These are phyloP conservation scores for Theristicus caerulescens DNA, from an alignment of 2,113 vertebrate species.

Conservation along the genomic window DNA sequence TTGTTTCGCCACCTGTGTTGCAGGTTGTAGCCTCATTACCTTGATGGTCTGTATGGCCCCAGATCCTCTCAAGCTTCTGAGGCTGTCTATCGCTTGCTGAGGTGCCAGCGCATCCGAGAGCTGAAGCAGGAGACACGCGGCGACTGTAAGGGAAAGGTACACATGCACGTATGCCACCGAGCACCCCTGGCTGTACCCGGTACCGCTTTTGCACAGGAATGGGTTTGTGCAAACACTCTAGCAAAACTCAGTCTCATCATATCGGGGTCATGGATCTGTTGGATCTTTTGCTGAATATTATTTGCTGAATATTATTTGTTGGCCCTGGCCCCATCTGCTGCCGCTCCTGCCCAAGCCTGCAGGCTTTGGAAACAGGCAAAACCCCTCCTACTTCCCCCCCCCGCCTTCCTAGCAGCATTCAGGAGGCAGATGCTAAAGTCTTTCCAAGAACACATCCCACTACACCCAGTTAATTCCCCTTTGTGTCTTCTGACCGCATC, in stretches of 20 bases:
- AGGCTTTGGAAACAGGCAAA: neutral
- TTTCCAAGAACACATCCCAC: neutral
- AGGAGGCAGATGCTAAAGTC: neutral
- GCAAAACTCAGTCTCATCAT: neutral
- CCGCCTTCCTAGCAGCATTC: neutral
- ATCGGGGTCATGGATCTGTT: fast-evolving
- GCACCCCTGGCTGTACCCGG: neutral
- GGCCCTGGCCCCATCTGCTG: neutral
- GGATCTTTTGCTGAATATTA: neutral
- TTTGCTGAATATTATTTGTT: neutral
- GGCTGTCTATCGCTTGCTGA: constrained; percentile 82
- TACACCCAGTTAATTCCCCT: neutral
- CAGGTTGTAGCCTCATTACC: constrained; percentile 67
- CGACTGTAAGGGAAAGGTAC: constrained; percentile 73
- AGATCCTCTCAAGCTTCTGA: constrained; percentile 81
- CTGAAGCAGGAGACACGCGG: constrained; percentile 87
- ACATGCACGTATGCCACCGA: neutral
- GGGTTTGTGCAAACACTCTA: neutral
- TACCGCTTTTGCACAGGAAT: neutral
- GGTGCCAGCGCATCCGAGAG: constrained; percentile 78
- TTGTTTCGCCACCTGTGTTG: fast-evolving
- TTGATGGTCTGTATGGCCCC: constrained; percentile 90
- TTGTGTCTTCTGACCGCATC: neutral
- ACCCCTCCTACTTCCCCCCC: neutral
- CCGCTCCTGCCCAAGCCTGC: neutral